Conservation (phyloP, 1,140 invertebrate genomes). For the Neodiprion lecontei region DNA sequence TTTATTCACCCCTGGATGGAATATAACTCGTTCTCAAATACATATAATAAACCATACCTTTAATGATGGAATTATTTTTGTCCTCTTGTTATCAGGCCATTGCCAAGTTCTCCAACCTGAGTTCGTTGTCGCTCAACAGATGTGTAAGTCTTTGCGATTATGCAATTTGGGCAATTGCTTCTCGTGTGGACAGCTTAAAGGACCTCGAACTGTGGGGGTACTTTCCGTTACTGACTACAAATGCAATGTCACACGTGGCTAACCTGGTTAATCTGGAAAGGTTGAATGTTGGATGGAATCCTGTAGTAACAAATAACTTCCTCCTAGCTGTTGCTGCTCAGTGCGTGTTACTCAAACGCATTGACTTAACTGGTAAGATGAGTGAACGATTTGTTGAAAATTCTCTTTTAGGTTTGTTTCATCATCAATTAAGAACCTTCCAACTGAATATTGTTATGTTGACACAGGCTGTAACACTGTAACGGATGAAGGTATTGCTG, state of each 20-base stretch:
- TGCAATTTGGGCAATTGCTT: conserved; percentile 32
- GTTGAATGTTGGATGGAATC: conserved; percentile 31
- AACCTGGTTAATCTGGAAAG: conserved; percentile 41
- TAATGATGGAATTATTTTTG: neutral
- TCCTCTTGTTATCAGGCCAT: conserved; percentile 34
- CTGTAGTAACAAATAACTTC: conserved; percentile 30
- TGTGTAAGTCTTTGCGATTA: conserved; percentile 30
- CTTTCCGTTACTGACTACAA: conserved; percentile 29
- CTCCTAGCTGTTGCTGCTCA: conserved; percentile 29
- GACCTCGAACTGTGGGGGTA: conserved; percentile 29
- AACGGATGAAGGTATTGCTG: conserved; percentile 34
- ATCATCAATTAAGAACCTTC: too few species aligned
- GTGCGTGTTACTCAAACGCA: conserved; percentile 33
- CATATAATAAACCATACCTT: too few species aligned
- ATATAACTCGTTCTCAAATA: too few species aligned
- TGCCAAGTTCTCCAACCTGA: conserved; percentile 34
- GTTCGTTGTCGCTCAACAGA: conserved; percentile 30
- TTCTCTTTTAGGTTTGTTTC: neutral
- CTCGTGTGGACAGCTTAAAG: conserved; percentile 31
- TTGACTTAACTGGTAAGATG: conserved; percentile 39
- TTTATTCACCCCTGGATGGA: too few species aligned
- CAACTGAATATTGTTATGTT: conserved; percentile 1
- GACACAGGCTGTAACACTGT: conserved; percentile 35
- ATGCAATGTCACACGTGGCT: conserved; percentile 30
- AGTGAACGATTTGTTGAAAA: conserved; percentile 19